Percentiles rank a stretch among this genome's conserved stretches.
These are phyloP conservation scores for Erinaceus europaeus DNA, from an alignment of 2,113 vertebrate species.

Conservation along the genomic window DNA sequence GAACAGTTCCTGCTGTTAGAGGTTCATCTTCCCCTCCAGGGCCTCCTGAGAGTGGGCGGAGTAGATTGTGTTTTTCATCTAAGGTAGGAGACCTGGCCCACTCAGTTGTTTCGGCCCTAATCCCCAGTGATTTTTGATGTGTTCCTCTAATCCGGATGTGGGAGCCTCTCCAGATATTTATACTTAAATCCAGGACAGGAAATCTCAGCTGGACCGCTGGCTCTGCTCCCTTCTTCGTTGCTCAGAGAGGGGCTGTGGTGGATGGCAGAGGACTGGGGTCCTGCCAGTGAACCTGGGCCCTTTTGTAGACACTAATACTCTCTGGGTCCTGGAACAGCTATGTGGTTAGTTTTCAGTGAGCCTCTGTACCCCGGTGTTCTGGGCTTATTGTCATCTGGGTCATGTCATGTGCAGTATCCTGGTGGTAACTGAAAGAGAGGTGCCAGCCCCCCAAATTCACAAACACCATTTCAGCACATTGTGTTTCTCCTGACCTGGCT, in stretches of 20 bases:
- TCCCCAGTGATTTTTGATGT: neutral
- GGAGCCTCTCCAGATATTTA: constrained; percentile 38
- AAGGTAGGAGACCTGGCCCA: neutral
- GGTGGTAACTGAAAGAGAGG: neutral
- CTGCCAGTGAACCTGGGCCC: too few species aligned
- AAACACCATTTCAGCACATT: neutral
- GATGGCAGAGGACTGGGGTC: neutral
- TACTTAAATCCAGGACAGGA: neutral
- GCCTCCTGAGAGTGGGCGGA: neutral
- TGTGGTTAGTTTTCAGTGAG: too few species aligned
- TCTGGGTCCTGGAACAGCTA: too few species aligned
- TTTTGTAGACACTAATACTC: too few species aligned
- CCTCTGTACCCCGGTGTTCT: neutral
- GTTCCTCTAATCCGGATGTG: constrained; percentile 1
- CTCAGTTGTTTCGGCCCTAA: neutral
- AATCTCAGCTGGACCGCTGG: neutral
- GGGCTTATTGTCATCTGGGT: neutral
- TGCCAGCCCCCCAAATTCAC: neutral
- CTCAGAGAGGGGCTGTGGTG: neutral
- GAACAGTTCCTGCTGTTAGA: neutral
- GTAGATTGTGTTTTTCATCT: neutral
- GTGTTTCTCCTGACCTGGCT: neutral
- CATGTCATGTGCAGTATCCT: fast-evolving
- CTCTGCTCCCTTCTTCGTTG: neutral
- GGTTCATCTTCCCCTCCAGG: neutral